Evolutionary conservation across 2,888 invertebrate genomes (phyloP).

Genomic region (Watsonalla binaria): DNA sequence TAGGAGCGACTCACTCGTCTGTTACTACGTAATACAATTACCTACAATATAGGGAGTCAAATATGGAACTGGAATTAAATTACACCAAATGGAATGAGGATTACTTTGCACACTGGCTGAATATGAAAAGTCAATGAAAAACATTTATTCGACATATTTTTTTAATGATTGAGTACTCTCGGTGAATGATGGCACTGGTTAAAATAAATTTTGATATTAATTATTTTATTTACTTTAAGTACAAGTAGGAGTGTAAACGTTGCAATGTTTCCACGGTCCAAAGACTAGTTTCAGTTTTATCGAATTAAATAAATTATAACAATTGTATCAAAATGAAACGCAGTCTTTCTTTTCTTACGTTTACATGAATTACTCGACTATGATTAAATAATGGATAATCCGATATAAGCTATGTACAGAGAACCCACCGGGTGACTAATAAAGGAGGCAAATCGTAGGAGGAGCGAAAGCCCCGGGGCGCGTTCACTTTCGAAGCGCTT

Average conservation of each 20-base stretch:
- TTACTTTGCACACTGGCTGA: too few relatives aligned
- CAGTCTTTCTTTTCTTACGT: constrained; percentile 35
- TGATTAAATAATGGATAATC: not conserved
- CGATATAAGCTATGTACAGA: constrained; percentile 15
- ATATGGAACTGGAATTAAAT: not conserved
- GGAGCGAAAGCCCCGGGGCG: constrained; percentile 19
- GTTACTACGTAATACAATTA: not conserved
- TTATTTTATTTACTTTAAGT: constrained; percentile 22
- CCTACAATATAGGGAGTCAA: not conserved
- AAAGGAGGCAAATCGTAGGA: constrained; percentile 39
- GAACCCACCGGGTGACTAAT: constrained; percentile 33
- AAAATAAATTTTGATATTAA: constrained; percentile 31
- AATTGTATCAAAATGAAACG: constrained; percentile 41
- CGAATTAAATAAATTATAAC: constrained; percentile 41
- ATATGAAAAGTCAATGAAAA: too few relatives aligned
- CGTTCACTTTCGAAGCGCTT: constrained; percentile 28
- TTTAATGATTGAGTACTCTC: constrained; percentile 13
- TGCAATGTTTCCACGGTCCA: constrained; percentile 33
- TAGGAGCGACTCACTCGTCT: not conserved
- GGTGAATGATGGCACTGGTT: constrained; percentile 32
- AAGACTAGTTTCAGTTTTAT: constrained; percentile 46
- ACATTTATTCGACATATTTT: not conserved
- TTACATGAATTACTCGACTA: constrained; percentile 8
- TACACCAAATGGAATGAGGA: not conserved
- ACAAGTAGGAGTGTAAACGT: constrained; percentile 29